These are phyloP conservation scores for Pomatostomus ruficeps DNA, from an alignment of 2,113 vertebrate species.

Conservation along the genomic window DNA sequence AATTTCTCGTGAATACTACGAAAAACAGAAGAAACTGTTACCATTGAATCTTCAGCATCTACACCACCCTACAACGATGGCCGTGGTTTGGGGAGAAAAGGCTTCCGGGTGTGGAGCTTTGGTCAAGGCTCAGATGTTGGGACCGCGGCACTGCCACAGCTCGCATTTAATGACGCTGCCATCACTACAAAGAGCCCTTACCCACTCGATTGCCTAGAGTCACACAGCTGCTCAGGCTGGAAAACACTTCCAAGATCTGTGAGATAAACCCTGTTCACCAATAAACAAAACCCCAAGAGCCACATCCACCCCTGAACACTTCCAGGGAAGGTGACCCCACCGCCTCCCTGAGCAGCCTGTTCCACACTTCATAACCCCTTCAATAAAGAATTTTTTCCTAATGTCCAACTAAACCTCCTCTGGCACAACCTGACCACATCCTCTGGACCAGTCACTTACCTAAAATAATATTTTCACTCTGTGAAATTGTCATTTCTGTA, in stretches of 20 bases:
- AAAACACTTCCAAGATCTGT: background rate
- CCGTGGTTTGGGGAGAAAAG: background rate
- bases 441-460: too few relatives aligned
- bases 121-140: background rate
- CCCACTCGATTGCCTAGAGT: fast-evolving
- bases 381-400: background rate
- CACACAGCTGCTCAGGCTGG: background rate
- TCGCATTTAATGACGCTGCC: background rate
- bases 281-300: background rate
- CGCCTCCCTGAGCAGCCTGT: background rate
- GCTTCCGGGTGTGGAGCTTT: too few relatives aligned
- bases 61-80: fast-evolving
- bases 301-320: background rate
- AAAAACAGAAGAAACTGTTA: too few relatives aligned
- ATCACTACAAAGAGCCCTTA: background rate
- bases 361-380: background rate
- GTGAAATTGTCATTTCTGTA: background rate
- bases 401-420: background rate
- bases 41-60: too few relatives aligned
- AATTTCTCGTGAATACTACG: too few relatives aligned
- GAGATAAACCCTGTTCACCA: fast-evolving
- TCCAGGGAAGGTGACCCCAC: too few relatives aligned
- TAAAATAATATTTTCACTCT: background rate
- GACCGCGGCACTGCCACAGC: background rate
- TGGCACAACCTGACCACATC: background rate